Conservation (phyloP, 2,797 vertebrate genomes). For the Corythornis leucogaster region DNA sequence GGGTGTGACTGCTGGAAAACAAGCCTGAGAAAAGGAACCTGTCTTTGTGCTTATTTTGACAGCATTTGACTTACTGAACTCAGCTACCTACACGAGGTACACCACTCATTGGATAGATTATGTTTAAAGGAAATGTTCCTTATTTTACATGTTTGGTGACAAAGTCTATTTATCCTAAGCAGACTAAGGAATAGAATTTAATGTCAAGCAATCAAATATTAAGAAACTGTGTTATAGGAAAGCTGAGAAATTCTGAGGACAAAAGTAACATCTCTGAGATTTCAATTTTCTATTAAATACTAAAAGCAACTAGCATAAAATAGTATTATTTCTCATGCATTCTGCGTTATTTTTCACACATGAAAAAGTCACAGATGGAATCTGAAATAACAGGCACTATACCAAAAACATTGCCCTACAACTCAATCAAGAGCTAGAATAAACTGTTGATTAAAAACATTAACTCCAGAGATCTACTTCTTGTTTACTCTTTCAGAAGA, state of each 20-base stretch:
- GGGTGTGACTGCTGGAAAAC: constrained; percentile 4
- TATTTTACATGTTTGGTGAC: not conserved
- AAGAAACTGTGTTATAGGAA: not conserved
- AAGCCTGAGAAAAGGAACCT: not conserved
- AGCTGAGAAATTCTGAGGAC: not conserved
- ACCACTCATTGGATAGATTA: not conserved
- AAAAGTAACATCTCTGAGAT: not conserved
- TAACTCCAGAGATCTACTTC: not conserved
- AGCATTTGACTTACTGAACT: not conserved
- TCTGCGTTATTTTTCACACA: not conserved
- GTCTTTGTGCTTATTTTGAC: constrained; percentile 24
- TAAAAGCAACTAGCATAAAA: not conserved
- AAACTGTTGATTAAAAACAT: not conserved
- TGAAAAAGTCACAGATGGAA: not conserved
- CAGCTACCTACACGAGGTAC: not conserved
- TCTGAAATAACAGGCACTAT: not conserved
- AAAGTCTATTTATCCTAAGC: not conserved
- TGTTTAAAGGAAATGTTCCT: not conserved
- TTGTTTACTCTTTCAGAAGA: not conserved
- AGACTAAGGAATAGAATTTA: not conserved
- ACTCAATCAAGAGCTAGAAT: not conserved
- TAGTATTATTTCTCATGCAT: not conserved
- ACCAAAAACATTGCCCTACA: not conserved
- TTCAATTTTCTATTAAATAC: not conserved
- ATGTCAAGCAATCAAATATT: not conserved